These are phyloP conservation scores for Dynastes grantii DNA, from an alignment of 2,888 invertebrate genomes.

Conservation along the genomic window DNA sequence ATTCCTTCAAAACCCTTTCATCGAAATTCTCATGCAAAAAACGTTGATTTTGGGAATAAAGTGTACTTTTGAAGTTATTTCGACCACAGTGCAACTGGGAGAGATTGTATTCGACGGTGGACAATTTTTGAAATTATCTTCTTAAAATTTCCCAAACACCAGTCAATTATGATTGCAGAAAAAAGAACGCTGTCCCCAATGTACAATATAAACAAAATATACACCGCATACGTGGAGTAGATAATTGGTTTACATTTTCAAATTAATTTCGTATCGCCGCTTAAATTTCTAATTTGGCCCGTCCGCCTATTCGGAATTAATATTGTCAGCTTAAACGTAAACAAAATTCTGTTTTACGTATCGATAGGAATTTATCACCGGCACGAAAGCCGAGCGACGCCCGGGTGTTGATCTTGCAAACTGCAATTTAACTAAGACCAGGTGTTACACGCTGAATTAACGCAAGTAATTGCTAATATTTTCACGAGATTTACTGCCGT, in stretches of 20 bases:
- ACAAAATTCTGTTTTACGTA: slow-evolving; percentile 45
- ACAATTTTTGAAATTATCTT: no score
- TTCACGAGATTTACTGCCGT: slow-evolving; percentile 67
- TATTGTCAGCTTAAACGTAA: slow-evolving; percentile 39
- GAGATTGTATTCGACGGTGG: no score
- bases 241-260: neutral
- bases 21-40: no score
- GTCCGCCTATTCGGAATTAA: slow-evolving; percentile 32
- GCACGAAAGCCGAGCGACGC: slow-evolving; percentile 15
- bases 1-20: no score
- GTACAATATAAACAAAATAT: no score
- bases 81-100: no score
- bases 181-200: no score
- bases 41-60: no score
- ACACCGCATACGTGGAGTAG: neutral
- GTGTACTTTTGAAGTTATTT: no score
- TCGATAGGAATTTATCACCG: slow-evolving; percentile 33
- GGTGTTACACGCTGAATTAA: slow-evolving; percentile 69
- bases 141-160: no score
- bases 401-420: slow-evolving; percentile 50
- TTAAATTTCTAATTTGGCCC: slow-evolving; percentile 24
- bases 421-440: slow-evolving; percentile 60
- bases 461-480: slow-evolving; percentile 70
- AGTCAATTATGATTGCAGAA: no score
- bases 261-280: slow-evolving; percentile 6